A percentile compares a stretch with the other conserved stretches of the same genome.
phyloP scores from a whole-genome alignment of 1,140 invertebrate species.

The Caerostris darwini region DNA sequence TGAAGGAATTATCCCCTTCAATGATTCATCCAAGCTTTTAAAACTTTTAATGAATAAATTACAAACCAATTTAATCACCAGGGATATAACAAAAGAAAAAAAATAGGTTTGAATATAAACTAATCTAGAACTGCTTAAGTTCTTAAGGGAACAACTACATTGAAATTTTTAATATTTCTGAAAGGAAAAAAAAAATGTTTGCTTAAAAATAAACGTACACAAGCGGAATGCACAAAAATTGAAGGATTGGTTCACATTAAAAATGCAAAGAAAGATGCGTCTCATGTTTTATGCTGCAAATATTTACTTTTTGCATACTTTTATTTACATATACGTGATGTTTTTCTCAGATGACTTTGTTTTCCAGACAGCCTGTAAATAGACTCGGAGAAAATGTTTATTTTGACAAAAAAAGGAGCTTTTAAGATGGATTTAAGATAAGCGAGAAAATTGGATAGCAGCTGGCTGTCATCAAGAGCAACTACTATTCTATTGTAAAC shows the following conservation, averaged over 20 bases:
- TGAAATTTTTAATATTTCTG: neutral
- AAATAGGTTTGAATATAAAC: neutral
- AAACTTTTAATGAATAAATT: constrained; percentile 56
- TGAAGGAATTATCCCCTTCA: constrained; percentile 21
- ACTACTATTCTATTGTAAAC: no score
- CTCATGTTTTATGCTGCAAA: neutral
- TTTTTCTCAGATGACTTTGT: neutral
- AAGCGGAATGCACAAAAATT: neutral
- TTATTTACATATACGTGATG: neutral
- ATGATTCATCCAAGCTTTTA: constrained; percentile 34
- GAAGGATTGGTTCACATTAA: neutral
- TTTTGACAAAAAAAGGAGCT: no score
- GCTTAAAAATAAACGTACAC: neutral
- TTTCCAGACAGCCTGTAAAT: neutral
- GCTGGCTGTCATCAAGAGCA: no score
- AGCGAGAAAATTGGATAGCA: no score
- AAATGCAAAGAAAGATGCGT: neutral
- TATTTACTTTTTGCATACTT: constrained; percentile 12
- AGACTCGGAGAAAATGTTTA: no score
- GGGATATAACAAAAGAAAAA: neutral
- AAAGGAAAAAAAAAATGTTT: neutral
- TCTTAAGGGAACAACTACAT: neutral
- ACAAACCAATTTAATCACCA: constrained; percentile 15
- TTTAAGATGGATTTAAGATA: no score
- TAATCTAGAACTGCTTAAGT: constrained; percentile 19